Evolutionary conservation across 2,797 vertebrate genomes (phyloP).

Genomic region (Melanotaenia boesemani): DNA sequence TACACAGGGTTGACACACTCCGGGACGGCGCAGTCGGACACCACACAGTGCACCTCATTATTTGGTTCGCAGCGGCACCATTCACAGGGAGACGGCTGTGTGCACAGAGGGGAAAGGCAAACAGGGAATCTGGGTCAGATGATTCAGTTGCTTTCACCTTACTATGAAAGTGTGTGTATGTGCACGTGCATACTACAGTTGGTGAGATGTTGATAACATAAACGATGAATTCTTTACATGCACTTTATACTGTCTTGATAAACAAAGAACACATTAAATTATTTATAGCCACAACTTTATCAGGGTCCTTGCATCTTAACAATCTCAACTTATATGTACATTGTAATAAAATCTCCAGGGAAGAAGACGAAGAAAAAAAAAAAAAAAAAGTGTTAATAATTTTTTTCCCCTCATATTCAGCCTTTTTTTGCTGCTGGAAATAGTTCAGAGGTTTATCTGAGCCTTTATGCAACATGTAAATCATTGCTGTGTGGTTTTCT

Average conservation of each 20-base stretch:
- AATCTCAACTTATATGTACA: slow-evolving; percentile 19
- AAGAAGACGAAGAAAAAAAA: slow-evolving; percentile 21
- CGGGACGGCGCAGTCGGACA: slow-evolving; percentile 98
- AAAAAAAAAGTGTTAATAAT: background rate
- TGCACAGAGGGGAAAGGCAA: slow-evolving; percentile 43
- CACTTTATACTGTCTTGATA: slow-evolving; percentile 13
- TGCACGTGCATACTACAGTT: background rate
- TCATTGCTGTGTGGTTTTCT: slow-evolving; percentile 47
- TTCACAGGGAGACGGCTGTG: slow-evolving; percentile 98
- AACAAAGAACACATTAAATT: slow-evolving; percentile 48
- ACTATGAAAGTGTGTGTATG: background rate
- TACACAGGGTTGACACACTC: slow-evolving; percentile 99
- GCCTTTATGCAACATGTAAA: slow-evolving; percentile 70
- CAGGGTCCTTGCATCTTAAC: slow-evolving; percentile 32
- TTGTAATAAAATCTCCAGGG: slow-evolving; percentile 33
- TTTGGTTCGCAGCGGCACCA: slow-evolving; percentile 99
- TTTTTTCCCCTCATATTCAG: slow-evolving; percentile 19
- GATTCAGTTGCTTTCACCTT: slow-evolving; percentile 43
- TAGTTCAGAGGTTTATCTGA: slow-evolving; percentile 52
- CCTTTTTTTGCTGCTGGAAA: slow-evolving; percentile 46
- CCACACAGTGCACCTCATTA: slow-evolving; percentile 99
- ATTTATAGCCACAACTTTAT: slow-evolving; percentile 52
- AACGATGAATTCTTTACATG: background rate
- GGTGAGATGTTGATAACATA: background rate
- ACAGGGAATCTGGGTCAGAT: slow-evolving; percentile 57